Evolutionary conservation across 1,140 invertebrate species (phyloP).

Genomic region (Teleogryllus occipitalis): DNA sequence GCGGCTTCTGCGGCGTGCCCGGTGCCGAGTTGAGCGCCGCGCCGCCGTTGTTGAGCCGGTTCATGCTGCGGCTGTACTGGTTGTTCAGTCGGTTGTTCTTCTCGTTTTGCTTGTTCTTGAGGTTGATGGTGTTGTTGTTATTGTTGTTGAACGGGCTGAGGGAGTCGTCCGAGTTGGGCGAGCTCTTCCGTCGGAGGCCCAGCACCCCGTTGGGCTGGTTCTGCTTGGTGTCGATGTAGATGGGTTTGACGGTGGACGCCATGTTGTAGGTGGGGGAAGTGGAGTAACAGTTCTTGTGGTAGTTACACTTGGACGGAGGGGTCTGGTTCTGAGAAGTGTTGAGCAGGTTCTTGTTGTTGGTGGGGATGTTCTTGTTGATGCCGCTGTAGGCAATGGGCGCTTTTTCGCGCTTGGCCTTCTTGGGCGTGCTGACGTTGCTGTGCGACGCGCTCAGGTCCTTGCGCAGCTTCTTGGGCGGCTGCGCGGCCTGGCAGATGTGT

Average conservation of each 20-base stretch:
- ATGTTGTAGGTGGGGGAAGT: background rate
- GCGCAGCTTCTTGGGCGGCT: background rate
- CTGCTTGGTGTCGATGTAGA: background rate
- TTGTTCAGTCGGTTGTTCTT: constrained; percentile 7
- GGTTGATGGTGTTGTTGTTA: constrained; percentile 11
- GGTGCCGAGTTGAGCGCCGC: background rate
- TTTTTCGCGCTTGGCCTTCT: background rate
- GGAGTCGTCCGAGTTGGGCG: background rate
- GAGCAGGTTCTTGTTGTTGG: background rate
- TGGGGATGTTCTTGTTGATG: background rate
- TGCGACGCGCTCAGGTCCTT: background rate
- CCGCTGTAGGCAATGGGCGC: background rate
- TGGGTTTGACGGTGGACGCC: background rate
- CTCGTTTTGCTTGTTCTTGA: background rate
- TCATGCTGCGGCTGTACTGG: background rate
- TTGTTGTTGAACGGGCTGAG: background rate
- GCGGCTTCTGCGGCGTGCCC: constrained; percentile 33
- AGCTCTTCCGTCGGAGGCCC: background rate
- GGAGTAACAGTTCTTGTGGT: background rate
- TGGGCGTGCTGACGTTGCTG: background rate
- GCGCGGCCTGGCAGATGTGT: background rate
- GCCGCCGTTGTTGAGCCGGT: background rate
- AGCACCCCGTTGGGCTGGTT: background rate
- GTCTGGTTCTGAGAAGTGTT: background rate
- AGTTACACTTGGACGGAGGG: background rate